Evolutionary conservation across 2,888 invertebrate species (phyloP).

Genomic region (Celastrina argiolus): DNA sequence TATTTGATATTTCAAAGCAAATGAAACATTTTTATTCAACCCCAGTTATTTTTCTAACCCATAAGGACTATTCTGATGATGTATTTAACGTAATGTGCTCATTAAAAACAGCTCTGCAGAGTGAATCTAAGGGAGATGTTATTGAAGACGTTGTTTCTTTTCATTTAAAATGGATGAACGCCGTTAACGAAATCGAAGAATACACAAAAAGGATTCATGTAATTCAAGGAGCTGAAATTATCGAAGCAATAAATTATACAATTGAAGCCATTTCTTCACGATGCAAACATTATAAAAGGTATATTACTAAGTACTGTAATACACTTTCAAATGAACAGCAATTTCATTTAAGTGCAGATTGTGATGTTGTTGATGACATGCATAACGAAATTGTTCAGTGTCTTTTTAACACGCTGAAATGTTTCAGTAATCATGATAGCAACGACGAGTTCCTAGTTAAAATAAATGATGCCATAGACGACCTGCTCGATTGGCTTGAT

Average conservation of each 20-base stretch:
- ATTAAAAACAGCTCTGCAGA: slow-evolving; percentile 46
- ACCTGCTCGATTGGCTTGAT: slow-evolving; percentile 60
- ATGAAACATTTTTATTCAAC: slow-evolving; percentile 64
- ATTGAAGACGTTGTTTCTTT: slow-evolving; percentile 57
- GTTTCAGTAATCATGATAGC: slow-evolving; percentile 45
- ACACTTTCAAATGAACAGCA: slow-evolving; percentile 45
- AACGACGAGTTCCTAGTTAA: slow-evolving; percentile 49
- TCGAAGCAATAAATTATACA: slow-evolving; percentile 54
- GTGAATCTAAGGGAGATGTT: slow-evolving; percentile 41
- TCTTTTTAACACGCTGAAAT: slow-evolving; percentile 52
- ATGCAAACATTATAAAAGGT: slow-evolving; percentile 54
- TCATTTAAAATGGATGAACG: slow-evolving; percentile 62
- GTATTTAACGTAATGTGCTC: slow-evolving; percentile 56
- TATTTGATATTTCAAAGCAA: slow-evolving; percentile 59
- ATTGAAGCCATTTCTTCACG: slow-evolving; percentile 55
- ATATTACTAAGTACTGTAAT: slow-evolving; percentile 48
- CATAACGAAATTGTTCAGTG: slow-evolving; percentile 48
- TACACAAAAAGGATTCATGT: slow-evolving; percentile 44
- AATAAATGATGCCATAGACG: slow-evolving; percentile 43
- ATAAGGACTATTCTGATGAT: slow-evolving; percentile 56
- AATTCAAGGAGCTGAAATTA: slow-evolving; percentile 49
- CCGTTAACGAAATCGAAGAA: slow-evolving; percentile 55
- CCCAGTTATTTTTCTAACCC: slow-evolving; percentile 56
- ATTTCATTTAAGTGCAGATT: slow-evolving; percentile 49
- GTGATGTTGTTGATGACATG: slow-evolving; percentile 69